Base-by-base conservation (phyloP, 2,797 vertebrate genomes). In the Melanogrammus aeglefinus region DNA sequence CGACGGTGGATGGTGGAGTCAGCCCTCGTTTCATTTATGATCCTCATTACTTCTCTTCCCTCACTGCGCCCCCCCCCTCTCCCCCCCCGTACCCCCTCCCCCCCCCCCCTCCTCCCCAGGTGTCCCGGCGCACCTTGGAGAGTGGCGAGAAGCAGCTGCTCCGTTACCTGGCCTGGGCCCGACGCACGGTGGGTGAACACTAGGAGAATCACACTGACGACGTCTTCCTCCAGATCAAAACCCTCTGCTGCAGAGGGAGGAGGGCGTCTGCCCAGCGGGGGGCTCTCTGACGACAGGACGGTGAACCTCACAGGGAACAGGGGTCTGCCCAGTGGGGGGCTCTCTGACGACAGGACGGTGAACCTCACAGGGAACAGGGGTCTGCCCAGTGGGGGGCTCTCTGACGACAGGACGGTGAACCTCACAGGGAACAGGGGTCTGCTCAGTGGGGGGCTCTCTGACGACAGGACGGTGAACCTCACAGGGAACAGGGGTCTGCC, bases 111-210 rank as follows among this genome's bases (percentile, higher is more conserved):
- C n/a, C n/a, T n/a, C 75, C 33, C 29, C 76, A 84, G 83, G 74
- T 80, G 0, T 80, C 80, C 27, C 63, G 73, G 78, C 80, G 80
- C 69, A 74, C 21, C 7, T 10, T 78, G 31, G 31, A 76, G 38
- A 76, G 47, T 33, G 76, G 35, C 21, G 44, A 80, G 35, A 4
- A 2, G 5, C 36, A 0, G 21, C 27, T 80, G 6, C 36, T 33
- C 4, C 57, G 24, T 6, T 84, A 84, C 78, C n/a, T 82, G 71
- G 57, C 36, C 72, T 84, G 83, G 80, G 78, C 36, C 18, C 74
- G 75, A 9, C 66, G 78, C 36, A 18, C 47, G 76, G 83, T 80
- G 44, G 72, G 80, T 84, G 39, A 77, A 77, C 13, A 31, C 36
- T 36, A 8, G 16, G 39, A 1, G 36, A 12, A 75, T 33, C 13